phyloP scores from a whole-genome alignment of 1,140 invertebrate genomes.

The Agrypnia vestita region DNA sequence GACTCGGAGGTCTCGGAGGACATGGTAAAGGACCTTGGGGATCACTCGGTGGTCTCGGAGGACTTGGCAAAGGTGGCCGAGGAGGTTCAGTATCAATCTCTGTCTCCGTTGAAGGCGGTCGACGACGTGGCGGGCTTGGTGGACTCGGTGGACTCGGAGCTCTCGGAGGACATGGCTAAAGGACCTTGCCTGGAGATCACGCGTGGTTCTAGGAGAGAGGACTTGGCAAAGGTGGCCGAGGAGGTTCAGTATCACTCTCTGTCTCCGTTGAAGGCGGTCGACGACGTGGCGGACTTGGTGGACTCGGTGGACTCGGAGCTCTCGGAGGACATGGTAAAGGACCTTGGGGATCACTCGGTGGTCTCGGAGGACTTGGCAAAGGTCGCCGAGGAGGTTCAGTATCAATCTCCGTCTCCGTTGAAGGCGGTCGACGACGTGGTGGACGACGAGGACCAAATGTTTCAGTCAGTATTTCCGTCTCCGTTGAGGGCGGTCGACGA shows the following conservation, averaged over 20 bases:
- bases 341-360: background rate
- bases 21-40: background rate
- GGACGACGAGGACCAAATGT: background rate
- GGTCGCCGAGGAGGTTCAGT: background rate
- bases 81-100: background rate
- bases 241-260: background rate
- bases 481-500: background rate
- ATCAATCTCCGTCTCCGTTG: background rate
- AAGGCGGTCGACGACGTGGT: background rate
- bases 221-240: background rate
- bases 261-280: background rate
- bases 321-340: too few relatives aligned
- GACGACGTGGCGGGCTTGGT: background rate
- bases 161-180: background rate
- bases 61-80: background rate
- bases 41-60: background rate
- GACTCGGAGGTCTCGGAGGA: background rate
- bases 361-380: background rate
- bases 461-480: background rate
- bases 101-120: background rate
- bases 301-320: background rate
- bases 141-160: background rate
- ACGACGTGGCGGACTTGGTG: conserved; percentile 1
- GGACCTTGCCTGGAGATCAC: too few relatives aligned
- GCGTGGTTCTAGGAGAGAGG: too few relatives aligned